Percentiles rank a stretch among this genome's conserved stretches.
Conservation (phyloP, 2,888 invertebrate genomes). For the Tridacna gigas region DNA sequence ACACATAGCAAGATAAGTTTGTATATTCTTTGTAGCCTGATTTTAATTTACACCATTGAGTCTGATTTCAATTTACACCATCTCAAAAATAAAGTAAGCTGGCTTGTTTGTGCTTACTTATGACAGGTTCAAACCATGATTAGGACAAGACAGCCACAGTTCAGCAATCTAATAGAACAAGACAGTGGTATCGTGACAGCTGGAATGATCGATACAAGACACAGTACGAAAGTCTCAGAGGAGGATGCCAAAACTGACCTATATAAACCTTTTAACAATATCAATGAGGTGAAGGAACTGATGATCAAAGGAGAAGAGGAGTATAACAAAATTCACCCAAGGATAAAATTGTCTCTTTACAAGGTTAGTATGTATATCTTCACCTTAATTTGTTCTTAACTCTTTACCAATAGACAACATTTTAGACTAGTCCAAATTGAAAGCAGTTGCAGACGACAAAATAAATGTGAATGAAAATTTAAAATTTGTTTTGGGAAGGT, state of each 20-base stretch:
- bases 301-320: slow-evolving; percentile 83
- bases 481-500: too few species aligned
- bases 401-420: too few species aligned
- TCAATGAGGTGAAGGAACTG: slow-evolving; percentile 73
- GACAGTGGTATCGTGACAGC: slow-evolving; percentile 84
- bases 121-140: slow-evolving; percentile 77
- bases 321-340: slow-evolving; percentile 84
- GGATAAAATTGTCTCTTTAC: slow-evolving; percentile 82
- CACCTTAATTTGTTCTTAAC: not conserved
- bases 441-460: too few species aligned
- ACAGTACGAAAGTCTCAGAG: slow-evolving; percentile 76
- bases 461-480: too few species aligned
- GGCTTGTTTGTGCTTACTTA: not conserved
- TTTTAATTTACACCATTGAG: too few species aligned
- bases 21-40: too few species aligned
- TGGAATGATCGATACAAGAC: slow-evolving; percentile 78
- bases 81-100: too few species aligned
- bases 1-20: too few species aligned
- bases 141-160: slow-evolving; percentile 78
- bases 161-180: slow-evolving; percentile 83
- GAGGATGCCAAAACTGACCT: slow-evolving; percentile 81
- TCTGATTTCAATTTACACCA: too few species aligned
- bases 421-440: too few species aligned
- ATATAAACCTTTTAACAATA: slow-evolving; percentile 74
- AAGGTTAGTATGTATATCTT: slow-evolving; percentile 70